phyloP scores from a whole-genome alignment of 2,888 invertebrate genomes.

The Hofmannophila pseudospretella region DNA sequence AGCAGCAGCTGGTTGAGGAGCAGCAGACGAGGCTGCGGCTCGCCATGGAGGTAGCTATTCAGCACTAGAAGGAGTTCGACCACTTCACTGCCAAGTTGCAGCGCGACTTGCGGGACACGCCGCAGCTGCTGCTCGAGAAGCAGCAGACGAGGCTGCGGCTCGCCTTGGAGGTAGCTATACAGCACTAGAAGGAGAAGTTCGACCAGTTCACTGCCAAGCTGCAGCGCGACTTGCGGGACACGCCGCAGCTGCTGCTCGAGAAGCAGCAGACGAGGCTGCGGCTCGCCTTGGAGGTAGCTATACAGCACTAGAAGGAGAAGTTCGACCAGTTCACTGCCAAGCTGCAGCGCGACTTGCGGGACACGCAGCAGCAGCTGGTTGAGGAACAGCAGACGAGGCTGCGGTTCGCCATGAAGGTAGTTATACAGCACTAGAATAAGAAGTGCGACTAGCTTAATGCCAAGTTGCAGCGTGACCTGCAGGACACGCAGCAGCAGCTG shows the following conservation, averaged over 20 bases:
- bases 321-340: slow-evolving; percentile 91
- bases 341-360: slow-evolving; percentile 91
- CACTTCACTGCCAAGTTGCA: slow-evolving; percentile 90
- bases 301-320: slow-evolving; percentile 97
- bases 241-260: slow-evolving; percentile 84
- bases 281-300: slow-evolving; percentile 94
- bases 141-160: slow-evolving; percentile 84
- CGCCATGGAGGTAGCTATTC: slow-evolving; percentile 95
- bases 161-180: slow-evolving; percentile 96
- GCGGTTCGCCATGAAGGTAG: slow-evolving; percentile 94
- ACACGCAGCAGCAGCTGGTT: slow-evolving; percentile 86
- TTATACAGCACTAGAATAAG: no score
- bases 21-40: slow-evolving; percentile 84
- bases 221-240: slow-evolving; percentile 91
- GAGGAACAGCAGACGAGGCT: slow-evolving; percentile 84
- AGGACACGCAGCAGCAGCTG: slow-evolving; percentile 90
- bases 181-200: slow-evolving; percentile 97
- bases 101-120: slow-evolving; percentile 90
- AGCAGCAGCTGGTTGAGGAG: slow-evolving; percentile 87
- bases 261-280: slow-evolving; percentile 85
- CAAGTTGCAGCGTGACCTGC: slow-evolving; percentile 90
- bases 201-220: slow-evolving; percentile 90
- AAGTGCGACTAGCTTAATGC: slow-evolving; percentile 93
- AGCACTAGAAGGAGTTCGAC: slow-evolving; percentile 95
- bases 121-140: slow-evolving; percentile 86